Evolutionary conservation across 2,888 invertebrate genomes (phyloP), one percentile per base, ranked within the genome.

Genomic region (Cataglyphis livida): DNA sequence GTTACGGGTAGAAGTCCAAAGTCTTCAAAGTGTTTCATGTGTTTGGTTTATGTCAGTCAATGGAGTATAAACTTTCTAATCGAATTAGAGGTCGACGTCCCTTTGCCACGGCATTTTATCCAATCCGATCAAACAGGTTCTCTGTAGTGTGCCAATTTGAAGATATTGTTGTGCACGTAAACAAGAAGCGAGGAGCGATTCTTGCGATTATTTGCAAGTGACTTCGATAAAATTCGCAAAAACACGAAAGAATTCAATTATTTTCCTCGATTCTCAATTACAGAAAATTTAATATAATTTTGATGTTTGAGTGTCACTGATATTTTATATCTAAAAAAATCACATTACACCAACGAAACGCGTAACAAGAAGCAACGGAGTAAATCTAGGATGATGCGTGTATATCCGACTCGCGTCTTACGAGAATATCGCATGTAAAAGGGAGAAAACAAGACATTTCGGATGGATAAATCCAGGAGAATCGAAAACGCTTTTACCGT

Each of bases 21-120:
- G 81, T 89, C 87, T 89, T 85, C 82, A 86, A 85, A 86, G 83
- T 64, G 79, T n/a, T 51, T n/a, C 59, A 54, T 64, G 54, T 78
- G 25, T 68, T 28, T 74, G 76, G n/a, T 44, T 59, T 78, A 61
- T 79, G 75, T 78, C 75, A 64, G 84, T 18, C 83, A 68, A 41
- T 41, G 65, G 71, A 81, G 65, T 70, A 73, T 79, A 81, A 88
- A 88, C 85, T 88, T 88, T 85, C 87, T 87, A 87, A 88, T 89
- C 82, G 85, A 88, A 89, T 89, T 89, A 89, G 85, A 83, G 84
- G 78, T 75, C 82, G 68, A 74, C 83, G 68, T 15, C 79, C 84
- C 75, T 82, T 59, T 62, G 51, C 71, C 65, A 15, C 28, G 82
- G 81, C 81, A 71, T 82, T 85, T 74, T 82, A 62, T 57, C 73